Percentiles rank a stretch among this genome's conserved stretches.
These are phyloP conservation scores for Sebastes ruberrimus DNA, from an alignment of 2,797 vertebrate genomes.

Conservation along the genomic window DNA sequence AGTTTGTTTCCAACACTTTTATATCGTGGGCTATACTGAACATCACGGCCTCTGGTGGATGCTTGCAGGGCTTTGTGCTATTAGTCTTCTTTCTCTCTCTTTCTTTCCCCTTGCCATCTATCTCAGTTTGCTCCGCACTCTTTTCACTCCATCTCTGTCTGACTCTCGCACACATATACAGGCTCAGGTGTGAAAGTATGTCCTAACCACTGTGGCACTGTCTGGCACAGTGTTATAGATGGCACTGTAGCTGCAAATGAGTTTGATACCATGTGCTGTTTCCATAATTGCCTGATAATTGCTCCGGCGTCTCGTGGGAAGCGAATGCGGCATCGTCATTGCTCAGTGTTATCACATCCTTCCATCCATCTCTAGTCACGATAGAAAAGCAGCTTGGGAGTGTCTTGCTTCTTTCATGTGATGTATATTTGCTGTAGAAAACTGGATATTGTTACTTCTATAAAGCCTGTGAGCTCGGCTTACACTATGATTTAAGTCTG, in stretches of 20 bases:
- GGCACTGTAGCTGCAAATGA: background rate
- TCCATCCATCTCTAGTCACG: background rate
- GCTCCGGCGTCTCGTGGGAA: background rate
- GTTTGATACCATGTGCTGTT: background rate
- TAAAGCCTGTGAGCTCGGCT: background rate
- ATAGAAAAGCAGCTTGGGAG: background rate
- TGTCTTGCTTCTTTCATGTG: background rate
- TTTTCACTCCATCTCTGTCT: background rate
- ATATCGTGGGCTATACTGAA: background rate
- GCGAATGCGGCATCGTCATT: background rate
- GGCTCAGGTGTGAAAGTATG: background rate
- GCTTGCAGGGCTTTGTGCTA: background rate
- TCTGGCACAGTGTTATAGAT: background rate
- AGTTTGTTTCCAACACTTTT: background rate
- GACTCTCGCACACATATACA: background rate
- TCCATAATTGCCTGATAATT: constrained; percentile 9
- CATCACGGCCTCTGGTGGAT: background rate
- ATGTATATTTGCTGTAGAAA: background rate
- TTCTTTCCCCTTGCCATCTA: background rate
- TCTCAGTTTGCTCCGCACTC: background rate
- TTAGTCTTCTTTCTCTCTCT: background rate
- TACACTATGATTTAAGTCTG: background rate
- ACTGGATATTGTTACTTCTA: background rate
- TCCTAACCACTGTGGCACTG: background rate
- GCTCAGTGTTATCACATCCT: background rate